phyloP scores from a whole-genome alignment of 2,888 invertebrate genomes.

The Drosophila emarginata region DNA sequence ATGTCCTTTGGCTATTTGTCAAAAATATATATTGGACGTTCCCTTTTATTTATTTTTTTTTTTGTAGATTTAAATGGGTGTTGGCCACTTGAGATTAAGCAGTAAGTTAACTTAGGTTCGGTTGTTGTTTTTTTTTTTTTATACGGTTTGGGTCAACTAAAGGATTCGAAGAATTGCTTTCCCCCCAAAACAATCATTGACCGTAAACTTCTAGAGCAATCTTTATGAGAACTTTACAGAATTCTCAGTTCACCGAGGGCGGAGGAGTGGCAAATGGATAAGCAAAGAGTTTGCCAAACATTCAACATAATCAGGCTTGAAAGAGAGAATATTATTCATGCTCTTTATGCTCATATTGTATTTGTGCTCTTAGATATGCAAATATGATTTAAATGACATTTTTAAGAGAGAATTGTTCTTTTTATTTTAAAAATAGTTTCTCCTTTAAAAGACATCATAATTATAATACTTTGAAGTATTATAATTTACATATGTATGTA shows the following conservation, averaged over 20 bases:
- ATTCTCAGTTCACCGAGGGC: not conserved
- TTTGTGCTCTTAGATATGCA: not conserved
- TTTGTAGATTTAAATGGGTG: slow-evolving; percentile 56
- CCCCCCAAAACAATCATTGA: not conserved
- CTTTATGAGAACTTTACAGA: not conserved
- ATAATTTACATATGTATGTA: too few relatives aligned
- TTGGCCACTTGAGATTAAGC: slow-evolving; percentile 53
- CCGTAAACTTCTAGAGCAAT: slow-evolving; percentile 4
- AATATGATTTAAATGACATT: not conserved
- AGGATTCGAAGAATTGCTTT: not conserved
- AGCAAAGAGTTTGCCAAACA: not conserved
- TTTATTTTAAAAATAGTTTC: too few relatives aligned
- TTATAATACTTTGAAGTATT: too few relatives aligned
- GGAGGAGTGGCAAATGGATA: not conserved
- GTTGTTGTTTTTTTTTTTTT: slow-evolving; percentile 19
- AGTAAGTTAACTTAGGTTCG: slow-evolving; percentile 45
- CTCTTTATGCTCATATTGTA: not conserved
- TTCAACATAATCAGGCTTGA: not conserved
- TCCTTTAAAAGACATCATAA: too few relatives aligned
- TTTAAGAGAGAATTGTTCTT: not conserved
- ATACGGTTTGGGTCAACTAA: slow-evolving; percentile 1
- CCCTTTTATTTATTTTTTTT: slow-evolving; percentile 27
- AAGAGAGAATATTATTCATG: not conserved
- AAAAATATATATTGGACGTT: slow-evolving; percentile 54
- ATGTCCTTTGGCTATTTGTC: slow-evolving; percentile 73